Base-by-base conservation (phyloP, 2,888 invertebrate species). In the Synergus japonicus region DNA sequence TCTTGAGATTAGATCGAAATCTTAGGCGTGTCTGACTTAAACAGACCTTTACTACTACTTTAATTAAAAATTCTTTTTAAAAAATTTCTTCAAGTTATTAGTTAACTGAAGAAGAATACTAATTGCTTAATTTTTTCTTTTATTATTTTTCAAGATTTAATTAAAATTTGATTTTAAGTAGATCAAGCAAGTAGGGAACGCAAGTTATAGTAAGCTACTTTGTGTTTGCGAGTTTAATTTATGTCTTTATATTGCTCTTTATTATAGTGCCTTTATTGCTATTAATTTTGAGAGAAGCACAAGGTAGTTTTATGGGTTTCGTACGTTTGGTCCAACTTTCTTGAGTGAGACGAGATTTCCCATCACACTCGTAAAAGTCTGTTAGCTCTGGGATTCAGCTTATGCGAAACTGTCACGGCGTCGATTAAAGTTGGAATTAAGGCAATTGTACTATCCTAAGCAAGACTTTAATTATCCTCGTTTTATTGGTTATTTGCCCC, bases 241-340 rank as follows among this genome's bases (percentile, higher is more conserved):
- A 82, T 76, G 9, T 29, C 49, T 69, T 18, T 29, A 29, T 29
- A 29, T 54, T 79, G 66, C 54, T 29, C 54, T 18, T 77, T 22
- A 54, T 78, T 80, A n/a, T 65, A 29, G 78, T 66, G 69, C 63
- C 82, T 87, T 86, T 86, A 87, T 86, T 84, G 79, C 82, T 79
- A 82, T 85, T 87, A 87, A 87, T 87, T 81, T 81, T 80, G 65
- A 77, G 73, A 73, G 77, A 80, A 83, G 78, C 76, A 78, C 78
- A 78, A 66, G 77, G 78, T 79, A 80, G 76, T 81, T 86, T 85
- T 83, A 86, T 83, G 86, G 83, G 73, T 76, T 73, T 73, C 15
- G 54, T 66, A 43, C 10, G 15, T 43, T 73, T 7, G 41, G n/a
- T 41, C 12, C 37, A 73, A 54, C 54, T 41, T 54, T 73, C 41